Base-by-base conservation (phyloP, 2,888 invertebrate genomes). In the Chaitophorus viminalis region DNA sequence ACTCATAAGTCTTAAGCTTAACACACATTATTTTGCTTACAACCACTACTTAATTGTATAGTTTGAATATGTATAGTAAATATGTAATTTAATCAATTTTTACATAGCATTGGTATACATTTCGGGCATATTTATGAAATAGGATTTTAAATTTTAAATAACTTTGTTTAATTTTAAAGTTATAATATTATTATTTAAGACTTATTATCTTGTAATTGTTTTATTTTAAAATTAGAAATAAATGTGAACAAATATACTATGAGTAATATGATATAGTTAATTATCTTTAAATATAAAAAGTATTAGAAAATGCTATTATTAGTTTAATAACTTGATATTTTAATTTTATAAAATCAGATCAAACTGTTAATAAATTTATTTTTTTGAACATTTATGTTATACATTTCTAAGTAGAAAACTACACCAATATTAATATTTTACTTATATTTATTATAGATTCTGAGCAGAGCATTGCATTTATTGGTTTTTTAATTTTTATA, bases 1-100 rank as follows among this genome's bases (percentile, higher is more conserved):
- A 75, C 83, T 83, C 29, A 75, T 60, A 60, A 75, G 54, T 83
- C 29, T 60, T 60, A 60, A 75, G 54, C 39, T 75, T 83, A 75
- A 9, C 60, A 75, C 36, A 74, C 65, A 83, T 36, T 54, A 82
- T 74, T 60, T 36, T 31, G 68, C 31, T 5, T 31, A 68, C 2
- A 68, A 29, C 31, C n/a, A 29, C 65, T 11, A 33, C 8, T 74
- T 74, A 11, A 25, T 68, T 68, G 68, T 68, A 68, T 29, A 29
- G 8, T 25, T 60, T 60, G 25, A 60, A 3, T 60, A 3, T 60
- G 2, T 25, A 21, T 0, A 25, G 60, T 60, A 60, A 60, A 21
- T 54, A 21, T 54, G 5, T 54, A 21, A 54, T 54, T 54, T 54
- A 21, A 54, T 54, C 17, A 54, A 18, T 54, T 54, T 21, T 54